Base-by-base conservation (phyloP, 2,888 invertebrate species). In the Lepidocyrtinus sp. region DNA sequence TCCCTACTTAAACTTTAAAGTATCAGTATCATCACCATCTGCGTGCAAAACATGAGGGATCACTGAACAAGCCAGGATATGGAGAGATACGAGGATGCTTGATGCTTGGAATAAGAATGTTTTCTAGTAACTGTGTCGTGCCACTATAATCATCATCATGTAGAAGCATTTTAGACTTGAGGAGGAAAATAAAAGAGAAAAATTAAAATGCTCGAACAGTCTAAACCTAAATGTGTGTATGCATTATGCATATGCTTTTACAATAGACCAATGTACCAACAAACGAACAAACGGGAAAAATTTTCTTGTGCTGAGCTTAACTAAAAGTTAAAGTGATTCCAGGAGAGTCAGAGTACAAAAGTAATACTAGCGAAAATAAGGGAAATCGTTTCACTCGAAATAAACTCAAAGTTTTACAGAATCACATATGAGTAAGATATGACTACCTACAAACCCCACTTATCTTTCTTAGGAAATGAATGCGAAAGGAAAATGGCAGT, bases 11-110 rank as follows among this genome's bases (percentile, higher is more conserved):
- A 15, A 36, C 36, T 36, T 26, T 27, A 36, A 36, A n/a, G 36
- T 12, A 36, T 36, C 12, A 3, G 12, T 36, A 36, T 36, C 36
- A 36, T 7, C 70, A 70, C 70, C 70, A 71, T 71, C 70, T 71
- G 70, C 70, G 25, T 69, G 55, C 22, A 17, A 68, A 24, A 46
- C n/a, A 36, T 24, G 24, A 25, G 27, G 69, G 26, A 69, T 69
- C 45, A 15, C n/a, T 65, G n/a, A 22, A 45, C n/a, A 36, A 36
- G 36, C 5, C 5, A 36, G 36, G 36, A 36, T 5, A 36, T 5
- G 12, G 36, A 5, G 36, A 36, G 36, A 36, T n/a, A n/a, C n/a
- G n/a, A n/a, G 36, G 36, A 36, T 36, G 12, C n/a, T n/a, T 36
- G 36, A 36, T 36, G 36, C 12, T 36, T 5, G 36, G 36, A 36